Base-by-base conservation (phyloP, 2,888 invertebrate genomes). In the Julus scanicus region DNA sequence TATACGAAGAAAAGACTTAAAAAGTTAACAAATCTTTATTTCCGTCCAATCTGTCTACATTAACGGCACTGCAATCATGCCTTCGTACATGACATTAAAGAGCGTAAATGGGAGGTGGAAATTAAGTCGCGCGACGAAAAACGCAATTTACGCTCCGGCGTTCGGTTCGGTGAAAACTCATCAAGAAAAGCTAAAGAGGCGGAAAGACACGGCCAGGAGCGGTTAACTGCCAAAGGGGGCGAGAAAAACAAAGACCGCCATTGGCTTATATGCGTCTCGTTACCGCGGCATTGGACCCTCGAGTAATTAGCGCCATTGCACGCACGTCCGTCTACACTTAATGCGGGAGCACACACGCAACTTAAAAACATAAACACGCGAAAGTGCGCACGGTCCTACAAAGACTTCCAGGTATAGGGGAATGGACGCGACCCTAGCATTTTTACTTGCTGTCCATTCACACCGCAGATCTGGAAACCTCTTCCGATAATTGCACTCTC, bases 291-390 rank as follows among this genome's bases (percentile, higher is more conserved):
- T 63, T 63, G 63, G 63, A 63, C 63, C 63, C 63, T n/a, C n/a
- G 63, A 63, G 63, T 63, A 63, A 63, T 63, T 63, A 63, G n/a
- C n/a, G n/a, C n/a, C n/a, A n/a, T n/a, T n/a, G 63, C 63, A 63
- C 63, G 63, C n/a, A n/a, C 17, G n/a, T 15, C 63, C 5, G 63
- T n/a, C 63, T n/a, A n/a, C n/a, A n/a, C n/a, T 17, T 63, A 44
- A 53, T 53, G 53, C 53, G 3, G 53, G 53, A 4, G 11, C 53
- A 53, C 63, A n/a, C 63, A 63, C 17, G 17, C 63, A n/a, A 53
- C 15, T 9, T 53, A n/a, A 5, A 5, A 63, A 17, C 17, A 17
- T 13, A 63, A 63, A 3, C n/a, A 17, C n/a, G 17, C n/a, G 17
- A n/a, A 63, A 63, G n/a, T 63, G 17, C 63, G n/a, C n/a, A 11